Base-by-base conservation (phyloP, 2,888 invertebrate genomes). In the Eulithis testata region DNA sequence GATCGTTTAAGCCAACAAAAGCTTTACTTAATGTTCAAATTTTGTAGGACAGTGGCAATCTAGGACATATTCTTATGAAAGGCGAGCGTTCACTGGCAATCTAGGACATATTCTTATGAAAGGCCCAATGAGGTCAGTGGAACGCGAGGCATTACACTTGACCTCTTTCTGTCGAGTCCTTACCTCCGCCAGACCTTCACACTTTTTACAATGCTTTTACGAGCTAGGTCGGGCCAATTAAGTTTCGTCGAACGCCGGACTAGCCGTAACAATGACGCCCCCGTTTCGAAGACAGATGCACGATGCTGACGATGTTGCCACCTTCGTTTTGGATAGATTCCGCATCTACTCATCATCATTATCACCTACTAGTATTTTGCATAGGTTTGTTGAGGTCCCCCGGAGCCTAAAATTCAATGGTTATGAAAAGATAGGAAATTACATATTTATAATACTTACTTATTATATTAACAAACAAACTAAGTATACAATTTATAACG, bases 171-270 rank as follows among this genome's bases (percentile, higher is more conserved):
- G 85, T 75, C 77, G 87, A 92, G 92, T 93, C 92, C 93, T 92
- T 91, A 92, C 91, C 90, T 90, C 91, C 88, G 85, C 89, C 90
- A 91, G 92, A 90, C 91, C 92, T 93, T 93, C 92, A 90, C 87
- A 89, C 89, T 90, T 91, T 92, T 92, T 91, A 91, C 91, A 91
- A 85, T 83, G 88, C 88, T 90, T 89, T 91, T 91, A 89, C 84
- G 89, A 91, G 90, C 90, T 91, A 91, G 91, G 91, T 89, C 91
- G 89, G 79, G 84, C 87, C 88, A 91, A 92, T 93, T 92, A 91
- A 89, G 86, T 90, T 89, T 87, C 77, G 86, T 83, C 82, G 83
- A 86, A 81, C 80, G 60, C 60, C 55, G 81, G 79, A 52, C 60
- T 51, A 80, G 79, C 80, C 76, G 81, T 77, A 84, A 86, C 86